phyloP scores from a whole-genome alignment of 2,797 vertebrate genomes.

The Acrossocheilus wenchowensis region DNA sequence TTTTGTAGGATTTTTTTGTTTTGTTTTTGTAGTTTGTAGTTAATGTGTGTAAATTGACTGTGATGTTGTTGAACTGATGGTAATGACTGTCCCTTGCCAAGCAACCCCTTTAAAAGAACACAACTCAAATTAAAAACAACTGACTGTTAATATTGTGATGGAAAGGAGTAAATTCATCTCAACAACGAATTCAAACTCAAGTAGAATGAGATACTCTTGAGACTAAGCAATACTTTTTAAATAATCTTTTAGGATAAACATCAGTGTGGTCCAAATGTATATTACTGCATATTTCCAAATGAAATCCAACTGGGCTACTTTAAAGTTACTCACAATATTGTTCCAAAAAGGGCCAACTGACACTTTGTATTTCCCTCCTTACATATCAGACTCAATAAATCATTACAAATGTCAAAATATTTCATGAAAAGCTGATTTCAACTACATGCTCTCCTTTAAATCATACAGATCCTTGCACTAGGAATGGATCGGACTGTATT shows the following conservation, averaged over 20 bases:
- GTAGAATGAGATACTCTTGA: background rate
- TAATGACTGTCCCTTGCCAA: background rate
- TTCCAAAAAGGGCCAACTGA: background rate
- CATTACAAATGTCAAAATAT: background rate
- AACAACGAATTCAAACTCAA: background rate
- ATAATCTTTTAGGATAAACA: background rate
- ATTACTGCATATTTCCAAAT: background rate
- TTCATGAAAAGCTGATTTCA: background rate
- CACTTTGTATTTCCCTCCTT: background rate
- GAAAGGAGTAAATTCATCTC: background rate
- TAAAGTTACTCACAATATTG: background rate
- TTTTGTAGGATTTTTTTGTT: background rate
- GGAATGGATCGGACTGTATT: background rate
- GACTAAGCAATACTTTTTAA: background rate
- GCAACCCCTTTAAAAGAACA: background rate
- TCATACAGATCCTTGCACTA: background rate
- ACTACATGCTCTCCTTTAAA: background rate
- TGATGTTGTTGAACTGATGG: background rate
- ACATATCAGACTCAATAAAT: background rate
- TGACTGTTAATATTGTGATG: background rate
- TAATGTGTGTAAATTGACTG: background rate
- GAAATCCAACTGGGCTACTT: background rate
- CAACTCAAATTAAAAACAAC: background rate
- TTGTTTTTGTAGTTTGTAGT: background rate
- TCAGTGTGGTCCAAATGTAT: background rate